These are phyloP conservation scores for Melieria picta DNA, from an alignment of 2,888 invertebrate genomes.

Conservation along the genomic window DNA sequence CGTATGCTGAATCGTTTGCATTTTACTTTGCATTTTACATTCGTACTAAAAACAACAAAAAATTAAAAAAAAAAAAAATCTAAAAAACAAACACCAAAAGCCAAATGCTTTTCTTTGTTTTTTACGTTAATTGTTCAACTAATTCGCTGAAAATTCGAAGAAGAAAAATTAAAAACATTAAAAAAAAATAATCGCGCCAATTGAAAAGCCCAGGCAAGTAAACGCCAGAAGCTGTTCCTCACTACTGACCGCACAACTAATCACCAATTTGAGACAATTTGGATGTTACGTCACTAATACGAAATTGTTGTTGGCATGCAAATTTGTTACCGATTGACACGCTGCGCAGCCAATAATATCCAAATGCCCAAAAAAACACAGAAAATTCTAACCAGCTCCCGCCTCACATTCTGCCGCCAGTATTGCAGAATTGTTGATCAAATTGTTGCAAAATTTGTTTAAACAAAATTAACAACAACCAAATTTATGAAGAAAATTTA, in stretches of 20 bases:
- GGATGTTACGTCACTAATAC: no score
- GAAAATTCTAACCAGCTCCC: background rate
- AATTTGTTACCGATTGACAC: background rate
- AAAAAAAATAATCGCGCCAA: background rate
- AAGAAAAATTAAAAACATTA: no score
- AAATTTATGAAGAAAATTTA: constrained; percentile 29
- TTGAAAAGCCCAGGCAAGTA: no score
- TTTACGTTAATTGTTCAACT: constrained; percentile 13
- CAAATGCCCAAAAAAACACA: no score
- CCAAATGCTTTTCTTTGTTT: background rate
- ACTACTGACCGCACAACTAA: no score
- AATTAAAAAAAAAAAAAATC: background rate
- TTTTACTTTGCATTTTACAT: background rate
- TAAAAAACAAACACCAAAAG: background rate
- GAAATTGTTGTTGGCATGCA: constrained; percentile 22
- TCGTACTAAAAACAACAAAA: background rate
- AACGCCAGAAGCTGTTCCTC: no score
- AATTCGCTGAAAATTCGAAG: constrained; percentile 19
- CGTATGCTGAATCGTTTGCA: background rate
- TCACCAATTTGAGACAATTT: no score
- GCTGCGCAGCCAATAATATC: no score
- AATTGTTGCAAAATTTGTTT: no score
- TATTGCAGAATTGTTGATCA: background rate
- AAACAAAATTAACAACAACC: constrained; percentile 25
- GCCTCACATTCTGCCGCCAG: background rate